Percentiles rank a stretch among this genome's conserved stretches.
Conservation (phyloP, 2,113 vertebrate genomes). For the Corythoichthys haematopterus region DNA sequence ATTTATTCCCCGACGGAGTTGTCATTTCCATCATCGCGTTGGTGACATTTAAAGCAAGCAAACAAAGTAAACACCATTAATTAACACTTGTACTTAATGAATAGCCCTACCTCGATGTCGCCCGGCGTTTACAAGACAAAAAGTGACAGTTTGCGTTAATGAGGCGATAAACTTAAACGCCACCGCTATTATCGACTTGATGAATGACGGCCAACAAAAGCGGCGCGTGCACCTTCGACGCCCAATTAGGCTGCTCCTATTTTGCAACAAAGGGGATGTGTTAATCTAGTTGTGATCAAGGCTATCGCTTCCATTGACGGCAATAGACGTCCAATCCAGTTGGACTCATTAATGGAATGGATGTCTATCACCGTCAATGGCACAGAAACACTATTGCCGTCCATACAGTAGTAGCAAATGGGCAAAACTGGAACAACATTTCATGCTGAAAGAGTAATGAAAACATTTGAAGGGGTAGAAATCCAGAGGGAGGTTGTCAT, state of each 20-base stretch:
- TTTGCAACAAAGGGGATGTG: too few species aligned
- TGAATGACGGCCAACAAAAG: slow-evolving; percentile 5
- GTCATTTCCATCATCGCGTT: neutral
- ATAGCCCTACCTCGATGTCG: neutral
- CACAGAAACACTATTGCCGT: too few species aligned
- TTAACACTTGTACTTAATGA: neutral
- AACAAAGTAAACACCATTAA: neutral
- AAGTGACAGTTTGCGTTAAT: neutral
- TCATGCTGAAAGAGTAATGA: neutral
- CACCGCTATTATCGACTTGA: neutral
- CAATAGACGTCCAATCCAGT: too few species aligned
- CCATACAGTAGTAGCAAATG: too few species aligned
- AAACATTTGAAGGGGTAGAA: neutral
- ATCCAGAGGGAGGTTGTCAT: neutral
- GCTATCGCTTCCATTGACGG: too few species aligned
- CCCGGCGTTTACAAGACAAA: neutral
- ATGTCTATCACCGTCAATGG: too few species aligned
- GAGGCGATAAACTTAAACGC: slow-evolving; percentile 1
- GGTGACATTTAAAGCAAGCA: neutral
- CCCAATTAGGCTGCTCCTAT: slow-evolving; percentile 1
- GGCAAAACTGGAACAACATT: neutral
- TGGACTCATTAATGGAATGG: too few species aligned
- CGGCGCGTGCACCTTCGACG: neutral
- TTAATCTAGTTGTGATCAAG: too few species aligned
- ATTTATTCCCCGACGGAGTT: neutral